Base-by-base conservation (phyloP, 2,888 invertebrate genomes). In the Ectobius pallidus region DNA sequence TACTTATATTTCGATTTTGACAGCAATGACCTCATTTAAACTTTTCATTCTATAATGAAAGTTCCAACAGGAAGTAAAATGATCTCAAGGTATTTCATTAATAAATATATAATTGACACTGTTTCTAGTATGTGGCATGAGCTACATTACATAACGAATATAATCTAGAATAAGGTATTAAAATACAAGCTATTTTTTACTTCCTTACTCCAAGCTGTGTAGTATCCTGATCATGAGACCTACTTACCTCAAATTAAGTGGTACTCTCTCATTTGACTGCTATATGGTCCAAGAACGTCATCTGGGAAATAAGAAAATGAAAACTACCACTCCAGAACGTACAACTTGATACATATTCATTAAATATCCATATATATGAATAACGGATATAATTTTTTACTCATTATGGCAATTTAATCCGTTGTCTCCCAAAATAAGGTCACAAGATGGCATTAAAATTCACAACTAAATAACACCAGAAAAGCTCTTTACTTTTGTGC, bases 141-240 rank as follows among this genome's bases (percentile, higher is more conserved):
- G 11, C 34, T 34, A 11, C 34, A 34, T 34, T 34, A 34, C 6
- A 34, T 34, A 34, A 34, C 11, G n/a, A n/a, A n/a, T n/a, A n/a
- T n/a, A n/a, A n/a, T n/a, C n/a, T n/a, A n/a, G n/a, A 34, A 34
- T 34, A 34, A 34, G 11, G 7, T 11, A 34, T 34, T 34, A 34
- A 7, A 34, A 34, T 34, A 11, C n/a, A 34, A 34, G 34, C 11
- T 34, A n/a, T 34, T 7, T 58, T 58, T 25, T n/a, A 58, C 58
- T 58, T 58, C 58, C 58, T 30, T 30, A 58, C 27, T 52, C 9
- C 1, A 16, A 52, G 52, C 42, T 30, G 11, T 46, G 18, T 30
- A 65, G 27, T 42, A 65, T 65, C 65, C 65, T 65, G 65, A 44
- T 93, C 93, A 93, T 93, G 77, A 76, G 76, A 76, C 76, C 76